Conservation (phyloP, 64 coral and sea anemone species). For the Pocillopora damicornis region DNA sequence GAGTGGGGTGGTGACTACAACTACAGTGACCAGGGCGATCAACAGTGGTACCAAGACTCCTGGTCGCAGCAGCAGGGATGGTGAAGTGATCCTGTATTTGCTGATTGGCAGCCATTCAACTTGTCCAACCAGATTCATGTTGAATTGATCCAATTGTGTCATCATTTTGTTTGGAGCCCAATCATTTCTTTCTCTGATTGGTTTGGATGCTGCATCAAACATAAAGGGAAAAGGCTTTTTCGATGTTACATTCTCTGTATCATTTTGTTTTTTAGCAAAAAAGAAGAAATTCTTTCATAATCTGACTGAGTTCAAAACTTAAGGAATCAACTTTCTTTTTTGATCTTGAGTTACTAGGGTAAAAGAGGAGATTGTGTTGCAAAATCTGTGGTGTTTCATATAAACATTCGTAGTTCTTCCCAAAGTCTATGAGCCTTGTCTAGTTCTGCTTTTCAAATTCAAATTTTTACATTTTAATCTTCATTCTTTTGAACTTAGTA, state of each 20-base stretch:
- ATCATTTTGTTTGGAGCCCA: slow-evolving; percentile 35
- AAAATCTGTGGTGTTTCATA: neutral
- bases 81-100: neutral
- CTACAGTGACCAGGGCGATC: slow-evolving; percentile 63
- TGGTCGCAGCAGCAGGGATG: slow-evolving; percentile 71
- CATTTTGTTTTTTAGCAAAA: slow-evolving; percentile 6
- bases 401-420: neutral
- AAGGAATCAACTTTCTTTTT: neutral
- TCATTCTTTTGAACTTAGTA: neutral
- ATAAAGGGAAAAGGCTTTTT: neutral
- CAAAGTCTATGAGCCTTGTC: neutral
- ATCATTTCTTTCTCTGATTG: slow-evolving; percentile 28
- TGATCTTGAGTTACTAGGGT: neutral
- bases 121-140: slow-evolving; percentile 2
- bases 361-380: neutral
- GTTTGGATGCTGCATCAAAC: slow-evolving; percentile 7
- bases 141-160: neutral
- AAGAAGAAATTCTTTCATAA: neutral
- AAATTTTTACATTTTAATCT: slow-evolving; percentile 19
- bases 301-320: slow-evolving; percentile 13
- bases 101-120: slow-evolving; percentile 46
- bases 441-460: neutral
- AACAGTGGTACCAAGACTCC: slow-evolving; percentile 97
- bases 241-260: neutral
- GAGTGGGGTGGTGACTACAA: slow-evolving; percentile 68